Conservation (phyloP, 2,888 invertebrate genomes). For the Perdita meconis region DNA sequence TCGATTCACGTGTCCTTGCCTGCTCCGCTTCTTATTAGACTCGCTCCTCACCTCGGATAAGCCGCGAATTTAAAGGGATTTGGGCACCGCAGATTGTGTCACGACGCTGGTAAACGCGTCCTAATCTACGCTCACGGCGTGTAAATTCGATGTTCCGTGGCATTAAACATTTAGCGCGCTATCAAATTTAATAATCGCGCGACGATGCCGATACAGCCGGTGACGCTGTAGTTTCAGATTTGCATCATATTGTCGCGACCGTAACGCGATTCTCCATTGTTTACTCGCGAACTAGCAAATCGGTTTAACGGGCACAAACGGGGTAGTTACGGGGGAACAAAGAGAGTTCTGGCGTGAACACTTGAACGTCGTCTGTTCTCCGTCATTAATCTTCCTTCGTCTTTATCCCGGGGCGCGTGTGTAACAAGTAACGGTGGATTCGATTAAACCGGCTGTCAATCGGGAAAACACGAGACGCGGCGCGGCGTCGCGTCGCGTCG, state of each 20-base stretch:
- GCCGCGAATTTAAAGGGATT: not conserved
- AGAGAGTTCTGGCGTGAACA: slow-evolving; percentile 30
- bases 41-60: not conserved
- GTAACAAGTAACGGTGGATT: not conserved
- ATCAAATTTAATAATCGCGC: slow-evolving; percentile 23
- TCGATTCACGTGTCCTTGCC: not conserved
- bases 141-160: not conserved
- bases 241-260: slow-evolving; percentile 17
- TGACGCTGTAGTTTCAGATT: slow-evolving; percentile 24
- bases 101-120: not conserved
- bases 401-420: slow-evolving; percentile 7
- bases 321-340: slow-evolving; percentile 36
- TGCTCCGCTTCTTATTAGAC: not conserved
- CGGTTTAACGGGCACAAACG: slow-evolving; percentile 44
- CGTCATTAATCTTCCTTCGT: slow-evolving; percentile 41
- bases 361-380: slow-evolving; percentile 18
- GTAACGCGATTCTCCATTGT: slow-evolving; percentile 26
- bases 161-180: not conserved
- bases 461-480: not conserved
- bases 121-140: not conserved
- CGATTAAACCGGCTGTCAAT: slow-evolving; percentile 15
- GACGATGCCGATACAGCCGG: not conserved
- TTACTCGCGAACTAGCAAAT: slow-evolving; percentile 22
- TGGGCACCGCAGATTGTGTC: not conserved
- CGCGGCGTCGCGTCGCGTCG: too few species aligned